Base-by-base conservation (phyloP, 2,113 vertebrate species). In the Prionailurus viverrinus region DNA sequence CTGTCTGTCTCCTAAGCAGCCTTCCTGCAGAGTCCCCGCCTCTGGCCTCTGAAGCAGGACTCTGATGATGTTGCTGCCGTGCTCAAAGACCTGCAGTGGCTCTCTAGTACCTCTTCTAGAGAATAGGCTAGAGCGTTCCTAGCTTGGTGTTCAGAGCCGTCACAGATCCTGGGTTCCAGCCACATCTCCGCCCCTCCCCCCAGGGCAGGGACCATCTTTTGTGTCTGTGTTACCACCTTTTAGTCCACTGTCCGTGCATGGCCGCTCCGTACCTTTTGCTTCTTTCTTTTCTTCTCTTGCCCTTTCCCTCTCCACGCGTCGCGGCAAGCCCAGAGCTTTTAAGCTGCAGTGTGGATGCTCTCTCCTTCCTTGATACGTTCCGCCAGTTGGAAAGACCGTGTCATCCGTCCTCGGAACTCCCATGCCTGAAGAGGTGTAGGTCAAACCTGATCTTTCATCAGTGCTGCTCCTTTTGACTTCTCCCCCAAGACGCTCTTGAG, bases 111-210 rank as follows among this genome's bases (percentile, higher is more conserved):
- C 33, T 84, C 0, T 69, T 36, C 41, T 21, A 27, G 69, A 74
- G 84, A 65, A 14, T 41, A 39, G 68, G 10, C 15, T 4, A 3
- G 78, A 68, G n/a, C 7, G 8, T 45, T 85, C 39, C 69, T 29
- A 36, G 73, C n/a, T 18, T 33, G 63, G 53, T 4, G 10, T 79
- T 71, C 51, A 58, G 0, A 91, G 53, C 66, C 45, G 0, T 4
- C 0, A 0, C 25, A 45, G 76, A 65, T 12, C 33, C 86, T 23
- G 2, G 76, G 48, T 58, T 88, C 89, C 25, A 53, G 91, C 53
- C 14, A 4, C 4, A 0, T 29, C 19, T 71, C n/a, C 11, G 0
- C 33, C 7, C 12, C 21, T 41, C n/a, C 3, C 45, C 55, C 15
- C 8, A 39, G 83, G 12, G 6, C 27, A 51, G 71, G 76, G 45